phyloP scores from a whole-genome alignment of 2,113 vertebrate species.

The Cephalophus harveyi region DNA sequence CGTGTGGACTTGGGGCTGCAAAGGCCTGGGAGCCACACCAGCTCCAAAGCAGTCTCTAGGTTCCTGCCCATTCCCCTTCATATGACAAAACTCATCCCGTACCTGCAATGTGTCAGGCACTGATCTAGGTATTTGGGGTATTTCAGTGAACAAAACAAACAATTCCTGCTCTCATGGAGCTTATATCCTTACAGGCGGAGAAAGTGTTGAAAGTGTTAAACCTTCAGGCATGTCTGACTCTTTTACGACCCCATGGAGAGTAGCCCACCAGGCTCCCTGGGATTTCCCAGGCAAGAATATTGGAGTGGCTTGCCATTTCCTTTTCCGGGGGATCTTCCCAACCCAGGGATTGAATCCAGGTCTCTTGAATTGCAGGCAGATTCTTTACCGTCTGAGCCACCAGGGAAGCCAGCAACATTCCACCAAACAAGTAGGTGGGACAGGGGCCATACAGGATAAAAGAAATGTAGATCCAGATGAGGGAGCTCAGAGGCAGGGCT shows the following conservation, averaged over 20 bases:
- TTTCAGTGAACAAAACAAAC: neutral
- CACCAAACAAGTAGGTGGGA: neutral
- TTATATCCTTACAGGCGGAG: neutral
- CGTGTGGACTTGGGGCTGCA: too few relatives aligned
- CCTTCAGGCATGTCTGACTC: neutral
- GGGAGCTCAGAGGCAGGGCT: neutral
- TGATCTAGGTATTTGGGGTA: neutral
- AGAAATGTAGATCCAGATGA: neutral
- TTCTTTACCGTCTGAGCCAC: neutral
- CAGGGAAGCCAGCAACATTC: neutral
- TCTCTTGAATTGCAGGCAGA: neutral
- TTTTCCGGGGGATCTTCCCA: neutral
- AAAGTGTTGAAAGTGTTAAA: neutral
- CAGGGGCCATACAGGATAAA: neutral
- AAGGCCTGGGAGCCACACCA: too few relatives aligned
- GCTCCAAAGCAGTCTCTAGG: neutral
- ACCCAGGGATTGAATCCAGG: neutral
- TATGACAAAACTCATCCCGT: fast-evolving
- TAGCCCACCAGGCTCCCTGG: neutral
- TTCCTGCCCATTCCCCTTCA: neutral
- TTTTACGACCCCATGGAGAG: neutral
- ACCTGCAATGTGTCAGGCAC: neutral
- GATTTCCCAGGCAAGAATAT: neutral
- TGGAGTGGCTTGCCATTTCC: neutral
- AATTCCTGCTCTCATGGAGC: neutral